A percentile compares a stretch with the other conserved stretches of the same genome.
These are phyloP conservation scores for Agriopis marginaria DNA, from an alignment of 2,888 invertebrate species.

Conservation along the genomic window DNA sequence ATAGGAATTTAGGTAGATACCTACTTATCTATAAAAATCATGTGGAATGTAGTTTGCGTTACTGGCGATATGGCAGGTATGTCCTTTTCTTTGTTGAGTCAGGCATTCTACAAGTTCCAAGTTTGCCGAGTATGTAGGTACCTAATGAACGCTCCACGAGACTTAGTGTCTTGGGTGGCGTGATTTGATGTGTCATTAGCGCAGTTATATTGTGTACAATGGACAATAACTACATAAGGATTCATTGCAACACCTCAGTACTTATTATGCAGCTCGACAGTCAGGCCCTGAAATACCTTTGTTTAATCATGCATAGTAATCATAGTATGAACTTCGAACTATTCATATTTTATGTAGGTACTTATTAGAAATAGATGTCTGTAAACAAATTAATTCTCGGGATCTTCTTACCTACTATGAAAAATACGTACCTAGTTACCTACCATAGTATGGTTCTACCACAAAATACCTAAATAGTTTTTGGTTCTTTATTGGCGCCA, in stretches of 20 bases:
- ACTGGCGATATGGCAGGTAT: conserved; percentile 29
- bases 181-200: conserved; percentile 51
- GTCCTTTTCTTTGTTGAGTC: conserved; percentile 52
- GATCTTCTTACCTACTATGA: not conserved
- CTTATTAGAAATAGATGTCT: not conserved
- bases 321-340: conserved; percentile 5
- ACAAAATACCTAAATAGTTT: too few species aligned
- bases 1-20: not conserved
- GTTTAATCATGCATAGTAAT: conserved; percentile 25
- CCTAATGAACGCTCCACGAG: not conserved
- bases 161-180: conserved; percentile 44
- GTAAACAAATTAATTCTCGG: not conserved
- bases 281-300: conserved; percentile 29
- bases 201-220: conserved; percentile 22
- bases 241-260: conserved; percentile 27
- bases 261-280: conserved; percentile 29
- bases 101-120: conserved; percentile 36
- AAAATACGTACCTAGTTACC: too few species aligned
- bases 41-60: conserved; percentile 45
- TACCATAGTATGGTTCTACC: too few species aligned
- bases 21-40: too few species aligned
- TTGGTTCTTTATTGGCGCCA: too few species aligned
- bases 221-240: conserved; percentile 29
- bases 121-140: not conserved
- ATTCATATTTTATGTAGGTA: conserved; percentile 1